Base-by-base conservation (phyloP, 1,140 invertebrate genomes). In the Papilio glaucus region DNA sequence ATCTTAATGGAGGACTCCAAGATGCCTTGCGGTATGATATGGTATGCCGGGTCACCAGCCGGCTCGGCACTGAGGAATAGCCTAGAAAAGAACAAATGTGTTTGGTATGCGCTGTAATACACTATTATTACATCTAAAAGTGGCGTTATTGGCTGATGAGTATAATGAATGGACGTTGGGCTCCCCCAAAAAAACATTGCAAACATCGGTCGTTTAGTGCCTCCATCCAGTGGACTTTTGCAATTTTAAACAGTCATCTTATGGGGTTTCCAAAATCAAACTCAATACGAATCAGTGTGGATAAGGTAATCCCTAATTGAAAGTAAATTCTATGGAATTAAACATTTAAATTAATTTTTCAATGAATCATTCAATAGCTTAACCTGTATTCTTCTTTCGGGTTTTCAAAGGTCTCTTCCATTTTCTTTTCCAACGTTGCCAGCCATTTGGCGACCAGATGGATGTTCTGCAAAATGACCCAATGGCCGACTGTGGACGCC, bases 1-100 rank as follows among this genome's bases (percentile, higher is more conserved):
- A 99, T 98, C 93, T 99, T 99, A 82, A 99, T 98, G 0, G 98
- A 97, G 0, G 97, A 97, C 88, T 99, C 98, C 5, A 99, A 90
- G 78, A 99, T 97, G 67, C 98, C 98, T 93, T 96, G 94, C 0
- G 95, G 95, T 21, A 96, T 92, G 13, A 94, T 94, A 70, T 95
- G 94, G 74, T 93, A 94, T 0, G 85, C 78, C 0, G 95, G 87
- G 85, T 94, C 91, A 4, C 85, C 87, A 0, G 94, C 94, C 4
- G 95, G 95, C 76, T 95, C 95, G 2, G 95, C 95, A 76, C 95
- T 95, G 38, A 96, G 77, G 80, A 94, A 96, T 68, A 96, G 87
- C 39, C 95, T 93, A 42, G 57, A 77, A 69, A 24, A 57, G 69
- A 69, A 57, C 2, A 37, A 21, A n/a, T n/a, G n/a, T n/a, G n/a